Percentiles rank a stretch among this genome's conserved stretches.
phyloP scores from a whole-genome alignment of 2,113 vertebrate species.

The Rhinoderma darwinii region DNA sequence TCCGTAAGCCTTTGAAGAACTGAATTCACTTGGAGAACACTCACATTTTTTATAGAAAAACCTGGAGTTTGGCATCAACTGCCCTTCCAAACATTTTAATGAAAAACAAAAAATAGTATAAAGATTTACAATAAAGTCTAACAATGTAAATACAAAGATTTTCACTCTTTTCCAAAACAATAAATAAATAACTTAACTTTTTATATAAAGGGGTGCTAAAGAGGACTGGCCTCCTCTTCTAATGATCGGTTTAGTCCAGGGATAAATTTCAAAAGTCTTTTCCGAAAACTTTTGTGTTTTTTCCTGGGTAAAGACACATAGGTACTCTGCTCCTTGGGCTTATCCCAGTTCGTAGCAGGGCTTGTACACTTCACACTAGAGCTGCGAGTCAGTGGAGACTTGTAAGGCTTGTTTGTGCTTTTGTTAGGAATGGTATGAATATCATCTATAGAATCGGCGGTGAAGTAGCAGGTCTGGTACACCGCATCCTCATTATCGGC shows the following conservation, averaged over 20 bases:
- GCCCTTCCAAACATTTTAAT: conserved; percentile 54
- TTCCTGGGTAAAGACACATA: conserved; percentile 78
- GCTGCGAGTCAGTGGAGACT: conserved; percentile 74
- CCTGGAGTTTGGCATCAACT: conserved; percentile 49
- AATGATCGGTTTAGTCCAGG: conserved; percentile 90
- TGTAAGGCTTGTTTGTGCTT: conserved; percentile 70
- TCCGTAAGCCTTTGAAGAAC: conserved; percentile 11
- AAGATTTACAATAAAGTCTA: conserved; percentile 46
- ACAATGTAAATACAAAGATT: conserved; percentile 55
- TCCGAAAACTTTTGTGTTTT: conserved; percentile 88
- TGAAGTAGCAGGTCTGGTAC: conserved; percentile 89
- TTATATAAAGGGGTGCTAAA: conserved; percentile 70
- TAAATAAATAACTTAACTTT: conserved; percentile 60
- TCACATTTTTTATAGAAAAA: conserved; percentile 43
- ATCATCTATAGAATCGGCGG: conserved; percentile 60
- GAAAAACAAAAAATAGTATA: conserved; percentile 42
- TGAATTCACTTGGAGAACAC: conserved; percentile 6
- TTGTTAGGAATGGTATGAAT: conserved; percentile 63
- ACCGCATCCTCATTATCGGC: conserved; percentile 78
- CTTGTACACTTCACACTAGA: conserved; percentile 83
- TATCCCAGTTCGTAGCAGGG: conserved; percentile 68
- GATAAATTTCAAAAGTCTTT: conserved; percentile 90
- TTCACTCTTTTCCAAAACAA: conserved; percentile 42
- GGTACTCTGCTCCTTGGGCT: conserved; percentile 65
- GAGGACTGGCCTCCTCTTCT: conserved; percentile 96